These are phyloP conservation scores for Melipona bicolor DNA, from an alignment of 2,888 invertebrate species.

Conservation along the genomic window DNA sequence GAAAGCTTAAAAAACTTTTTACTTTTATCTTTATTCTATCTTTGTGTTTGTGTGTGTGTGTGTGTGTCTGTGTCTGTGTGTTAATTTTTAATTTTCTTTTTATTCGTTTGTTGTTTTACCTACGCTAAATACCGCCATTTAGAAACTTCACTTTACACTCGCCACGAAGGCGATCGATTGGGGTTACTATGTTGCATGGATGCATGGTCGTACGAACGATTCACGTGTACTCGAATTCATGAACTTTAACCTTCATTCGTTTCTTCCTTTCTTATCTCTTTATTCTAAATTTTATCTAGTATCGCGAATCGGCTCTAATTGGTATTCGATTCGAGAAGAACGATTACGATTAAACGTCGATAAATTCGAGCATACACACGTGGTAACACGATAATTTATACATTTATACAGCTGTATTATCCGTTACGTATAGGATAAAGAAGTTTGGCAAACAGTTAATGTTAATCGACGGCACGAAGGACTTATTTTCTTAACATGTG, in stretches of 20 bases:
- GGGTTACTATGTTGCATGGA: conserved; percentile 59
- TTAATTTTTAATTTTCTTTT: background rate
- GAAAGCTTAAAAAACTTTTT: conserved; percentile 68
- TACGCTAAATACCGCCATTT: conserved; percentile 63
- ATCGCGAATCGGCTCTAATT: background rate
- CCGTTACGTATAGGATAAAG: conserved; percentile 46
- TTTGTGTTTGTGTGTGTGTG: background rate
- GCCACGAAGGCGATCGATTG: conserved; percentile 38
- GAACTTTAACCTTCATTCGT: background rate
- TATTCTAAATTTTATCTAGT: background rate
- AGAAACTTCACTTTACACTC: conserved; percentile 59
- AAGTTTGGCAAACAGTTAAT: conserved; percentile 63
- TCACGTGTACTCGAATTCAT: conserved; percentile 18
- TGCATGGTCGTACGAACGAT: conserved; percentile 50
- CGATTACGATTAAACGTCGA: background rate
- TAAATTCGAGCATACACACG: conserved; percentile 21
- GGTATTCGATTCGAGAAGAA: background rate
- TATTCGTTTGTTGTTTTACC: background rate
- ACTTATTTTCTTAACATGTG: conserved; percentile 45
- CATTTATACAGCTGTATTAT: conserved; percentile 56
- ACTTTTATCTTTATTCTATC: background rate
- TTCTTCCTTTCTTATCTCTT: background rate
- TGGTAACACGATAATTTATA: conserved; percentile 41
- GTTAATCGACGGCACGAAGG: conserved; percentile 60
- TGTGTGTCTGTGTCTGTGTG: background rate